phyloP scores from a whole-genome alignment of 1,140 invertebrate genomes.

The Homalodisca vitripennis region DNA sequence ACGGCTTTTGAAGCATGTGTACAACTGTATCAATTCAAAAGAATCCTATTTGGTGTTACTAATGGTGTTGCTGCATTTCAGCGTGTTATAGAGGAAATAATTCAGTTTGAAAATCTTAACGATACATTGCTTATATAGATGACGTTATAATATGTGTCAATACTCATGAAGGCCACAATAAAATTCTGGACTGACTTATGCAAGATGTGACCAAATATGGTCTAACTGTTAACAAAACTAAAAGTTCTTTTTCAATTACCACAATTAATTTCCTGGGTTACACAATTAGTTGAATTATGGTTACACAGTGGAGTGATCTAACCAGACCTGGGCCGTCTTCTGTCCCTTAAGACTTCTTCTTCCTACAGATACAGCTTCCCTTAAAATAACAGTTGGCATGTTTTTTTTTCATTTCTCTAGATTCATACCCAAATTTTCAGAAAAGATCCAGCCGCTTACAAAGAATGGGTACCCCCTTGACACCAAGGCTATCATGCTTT shows the following conservation, averaged over 20 bases:
- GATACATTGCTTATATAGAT: neutral
- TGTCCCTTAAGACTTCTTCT: neutral
- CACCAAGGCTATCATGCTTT: neutral
- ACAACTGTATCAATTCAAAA: slow-evolving; percentile 3
- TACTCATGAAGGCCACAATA: slow-evolving; percentile 7
- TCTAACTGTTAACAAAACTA: neutral
- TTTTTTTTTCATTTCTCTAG: neutral
- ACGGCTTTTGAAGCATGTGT: neutral
- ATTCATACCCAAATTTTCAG: neutral
- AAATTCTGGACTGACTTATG: neutral
- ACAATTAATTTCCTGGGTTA: neutral
- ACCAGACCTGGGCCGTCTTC: neutral
- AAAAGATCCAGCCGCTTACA: neutral
- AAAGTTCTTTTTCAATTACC: neutral
- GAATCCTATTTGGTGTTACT: slow-evolving; percentile 37
- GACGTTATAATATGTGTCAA: slow-evolving; percentile 24
- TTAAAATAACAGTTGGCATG: neutral
- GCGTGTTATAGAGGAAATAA: slow-evolving; percentile 23
- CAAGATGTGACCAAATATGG: neutral
- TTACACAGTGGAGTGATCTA: neutral
- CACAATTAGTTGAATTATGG: neutral
- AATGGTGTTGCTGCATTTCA: slow-evolving; percentile 34
- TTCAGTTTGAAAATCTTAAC: neutral
- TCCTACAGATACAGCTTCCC: neutral
- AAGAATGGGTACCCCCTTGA: neutral